These are phyloP conservation scores for Orcinus orca DNA, from an alignment of 2,113 vertebrate species.

Conservation along the genomic window DNA sequence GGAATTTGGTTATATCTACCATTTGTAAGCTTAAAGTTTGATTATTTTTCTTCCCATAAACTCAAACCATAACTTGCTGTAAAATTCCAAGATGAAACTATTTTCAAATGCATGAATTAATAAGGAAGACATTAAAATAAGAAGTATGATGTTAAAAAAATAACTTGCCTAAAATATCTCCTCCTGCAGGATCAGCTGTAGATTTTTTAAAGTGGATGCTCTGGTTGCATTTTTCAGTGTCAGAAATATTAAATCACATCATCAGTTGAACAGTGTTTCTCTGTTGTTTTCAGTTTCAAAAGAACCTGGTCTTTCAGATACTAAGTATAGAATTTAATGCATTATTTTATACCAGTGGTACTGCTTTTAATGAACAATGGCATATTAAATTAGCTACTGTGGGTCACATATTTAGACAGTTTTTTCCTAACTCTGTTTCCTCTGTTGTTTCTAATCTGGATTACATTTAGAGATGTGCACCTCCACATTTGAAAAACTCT, in stretches of 20 bases:
- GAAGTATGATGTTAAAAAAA: not conserved
- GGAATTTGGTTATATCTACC: not conserved
- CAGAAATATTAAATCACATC: constrained; percentile 12
- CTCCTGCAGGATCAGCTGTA: constrained; percentile 20
- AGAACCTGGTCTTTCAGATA: constrained; percentile 20
- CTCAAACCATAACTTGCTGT: not conserved
- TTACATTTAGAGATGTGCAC: constrained; percentile 39
- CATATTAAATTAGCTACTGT: constrained; percentile 39
- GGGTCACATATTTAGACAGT: not conserved
- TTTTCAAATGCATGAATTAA: constrained; percentile 46
- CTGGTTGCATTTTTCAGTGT: constrained; percentile 39
- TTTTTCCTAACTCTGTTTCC: constrained; percentile 27
- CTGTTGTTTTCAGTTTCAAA: constrained; percentile 47
- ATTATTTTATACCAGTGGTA: constrained; percentile 37
- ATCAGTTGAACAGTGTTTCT: constrained; percentile 4
- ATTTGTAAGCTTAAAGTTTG: not conserved
- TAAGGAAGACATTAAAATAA: constrained; percentile 49
- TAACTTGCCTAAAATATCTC: constrained; percentile 40
- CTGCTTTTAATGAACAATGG: not conserved
- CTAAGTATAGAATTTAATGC: not conserved
- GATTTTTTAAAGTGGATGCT: constrained; percentile 3
- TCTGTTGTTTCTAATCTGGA: constrained; percentile 24
- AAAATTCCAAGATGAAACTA: constrained; percentile 40
- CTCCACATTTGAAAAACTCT: not conserved
- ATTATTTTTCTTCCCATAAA: constrained; percentile 3